Evolutionary conservation across 2,888 invertebrate genomes (phyloP).

Genomic region (Caenorhabditis drosophilae): DNA sequence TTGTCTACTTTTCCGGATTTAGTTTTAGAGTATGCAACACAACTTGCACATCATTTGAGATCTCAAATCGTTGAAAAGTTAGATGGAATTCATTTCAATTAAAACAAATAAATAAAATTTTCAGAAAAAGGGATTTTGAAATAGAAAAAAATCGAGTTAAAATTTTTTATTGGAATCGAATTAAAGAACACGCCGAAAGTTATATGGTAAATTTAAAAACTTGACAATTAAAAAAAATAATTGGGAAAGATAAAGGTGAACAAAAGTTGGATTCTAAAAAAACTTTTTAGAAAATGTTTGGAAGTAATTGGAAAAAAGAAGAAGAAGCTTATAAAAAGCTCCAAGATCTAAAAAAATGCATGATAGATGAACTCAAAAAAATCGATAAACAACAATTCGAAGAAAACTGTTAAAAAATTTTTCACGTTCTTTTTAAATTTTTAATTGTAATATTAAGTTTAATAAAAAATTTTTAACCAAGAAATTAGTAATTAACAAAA

Average conservation of each 20-base stretch:
- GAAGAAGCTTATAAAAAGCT: not conserved
- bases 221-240: not conserved
- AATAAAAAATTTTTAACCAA: too few species aligned
- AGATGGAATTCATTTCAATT: not conserved
- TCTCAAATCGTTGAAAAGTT: slow-evolving; percentile 7
- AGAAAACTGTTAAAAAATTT: too few species aligned
- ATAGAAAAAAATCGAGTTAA: not conserved
- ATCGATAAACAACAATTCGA: too few species aligned
- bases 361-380: not conserved
- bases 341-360: not conserved
- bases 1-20: slow-evolving; percentile 69
- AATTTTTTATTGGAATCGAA: slow-evolving; percentile 3
- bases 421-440: too few species aligned
- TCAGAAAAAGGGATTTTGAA: slow-evolving; percentile 1
- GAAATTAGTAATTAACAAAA: too few species aligned
- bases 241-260: not conserved
- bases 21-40: slow-evolving; percentile 68
- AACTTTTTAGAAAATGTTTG: not conserved
- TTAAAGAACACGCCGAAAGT: not conserved
- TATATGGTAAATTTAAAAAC: slow-evolving; percentile 3
- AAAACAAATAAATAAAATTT: not conserved
- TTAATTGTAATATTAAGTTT: too few species aligned
- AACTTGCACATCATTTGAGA: slow-evolving; percentile 41
- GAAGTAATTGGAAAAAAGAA: not conserved
- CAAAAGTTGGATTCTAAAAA: too few species aligned